phyloP scores from a whole-genome alignment of 2,797 vertebrate genomes.

The Sebastes oblongus region DNA sequence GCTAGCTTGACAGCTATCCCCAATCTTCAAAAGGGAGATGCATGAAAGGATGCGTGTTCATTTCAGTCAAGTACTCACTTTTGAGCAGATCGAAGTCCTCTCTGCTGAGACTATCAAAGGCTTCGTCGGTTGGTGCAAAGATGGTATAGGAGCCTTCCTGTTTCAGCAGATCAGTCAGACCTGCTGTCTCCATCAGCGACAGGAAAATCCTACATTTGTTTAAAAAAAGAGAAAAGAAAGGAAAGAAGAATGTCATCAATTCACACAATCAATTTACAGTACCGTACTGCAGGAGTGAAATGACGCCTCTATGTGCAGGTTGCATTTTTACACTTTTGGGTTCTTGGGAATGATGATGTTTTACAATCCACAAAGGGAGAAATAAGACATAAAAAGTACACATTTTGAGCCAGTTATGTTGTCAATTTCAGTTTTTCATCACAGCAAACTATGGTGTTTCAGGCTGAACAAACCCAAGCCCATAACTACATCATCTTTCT shows the following conservation, averaged over 20 bases:
- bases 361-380: not conserved
- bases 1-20: not conserved
- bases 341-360: not conserved
- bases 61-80: constrained; percentile 76
- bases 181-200: constrained; percentile 89
- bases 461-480: not conserved
- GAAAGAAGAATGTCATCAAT: not conserved
- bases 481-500: not conserved
- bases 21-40: not conserved
- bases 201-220: constrained; percentile 86
- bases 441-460: not conserved
- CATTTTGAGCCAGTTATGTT: not conserved
- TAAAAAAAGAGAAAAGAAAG: not conserved
- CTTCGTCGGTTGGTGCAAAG: constrained; percentile 94
- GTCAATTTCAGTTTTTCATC: not conserved
- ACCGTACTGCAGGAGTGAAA: not conserved
- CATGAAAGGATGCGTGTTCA: not conserved
- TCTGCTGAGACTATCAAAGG: constrained; percentile 85
- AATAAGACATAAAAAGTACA: not conserved
- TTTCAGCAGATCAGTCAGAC: constrained; percentile 87
- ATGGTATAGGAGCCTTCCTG: constrained; percentile 90
- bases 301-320: not conserved
- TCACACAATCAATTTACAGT: not conserved
- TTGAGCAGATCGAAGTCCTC: constrained; percentile 87
- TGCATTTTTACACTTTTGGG: not conserved